Base-by-base conservation (phyloP, 2,888 invertebrate species). In the Mongoloraphidia duomilia region DNA sequence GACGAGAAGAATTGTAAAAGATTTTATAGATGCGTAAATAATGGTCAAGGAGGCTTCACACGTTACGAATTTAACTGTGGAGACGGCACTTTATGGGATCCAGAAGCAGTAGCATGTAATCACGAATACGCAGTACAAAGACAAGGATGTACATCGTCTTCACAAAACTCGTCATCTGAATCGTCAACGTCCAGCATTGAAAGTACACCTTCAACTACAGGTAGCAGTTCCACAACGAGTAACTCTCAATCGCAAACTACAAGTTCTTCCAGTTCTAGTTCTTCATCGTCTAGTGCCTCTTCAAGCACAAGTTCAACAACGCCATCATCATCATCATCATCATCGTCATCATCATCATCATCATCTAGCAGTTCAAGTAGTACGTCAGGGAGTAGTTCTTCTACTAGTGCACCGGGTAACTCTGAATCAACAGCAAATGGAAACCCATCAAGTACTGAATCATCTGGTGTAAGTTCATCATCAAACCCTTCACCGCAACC, bases 51-150 rank as follows among this genome's bases (percentile, higher is more conserved):
- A 52, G n/a, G 41, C 46, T 47, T 42, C 26, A 51, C 35, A 17
- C 34, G 39, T 9, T 82, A 74, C 60, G 71, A 79, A 59, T 83
- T 82, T 60, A 73, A 76, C 41, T 84, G 84, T 59, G 74, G 76
- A 11, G 74, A 75, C 52, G 82, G 82, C 35, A 84, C 84, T 1
- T 80, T 84, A 54, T 84, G 80, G 72, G 84, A 84, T 65, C 77
- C 79, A 33, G 71, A 73, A 44, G 61, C 81, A 44, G 74, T 73
- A 54, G 77, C 78, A 3, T 84, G 84, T 61, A 84, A 84, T 63
- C 70, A 80, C 58, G 75, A 77, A 54, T 74, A 76, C 50, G 77
- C 79, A 8, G 77, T 80, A 12, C 76, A 79, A 36, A 42, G 57
- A 41, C 46, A 55, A 47, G 46, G 50, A 12, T 57, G 56, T 44